Conservation (phyloP, 2,797 vertebrate genomes). For the Astyanax mexicanus region DNA sequence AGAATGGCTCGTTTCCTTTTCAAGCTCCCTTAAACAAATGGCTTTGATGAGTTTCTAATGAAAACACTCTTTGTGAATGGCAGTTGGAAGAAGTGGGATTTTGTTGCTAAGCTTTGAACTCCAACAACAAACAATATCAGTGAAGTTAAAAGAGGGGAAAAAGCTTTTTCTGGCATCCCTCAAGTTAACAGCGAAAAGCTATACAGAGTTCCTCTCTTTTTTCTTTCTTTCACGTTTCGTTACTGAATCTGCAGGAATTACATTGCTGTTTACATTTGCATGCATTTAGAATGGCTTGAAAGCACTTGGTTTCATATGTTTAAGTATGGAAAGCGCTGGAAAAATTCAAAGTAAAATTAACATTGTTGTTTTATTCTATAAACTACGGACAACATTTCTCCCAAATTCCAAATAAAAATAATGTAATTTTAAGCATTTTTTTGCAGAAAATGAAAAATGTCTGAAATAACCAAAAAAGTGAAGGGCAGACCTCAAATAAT, state of each 20-base stretch:
- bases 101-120: conserved; percentile 83
- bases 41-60: conserved; percentile 76
- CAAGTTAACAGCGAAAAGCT: conserved; percentile 32
- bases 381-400: too few relatives aligned
- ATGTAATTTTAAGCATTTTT: too few relatives aligned
- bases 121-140: conserved; percentile 78
- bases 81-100: conserved; percentile 72
- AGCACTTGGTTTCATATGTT: background rate
- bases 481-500: too few relatives aligned
- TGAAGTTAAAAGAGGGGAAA: conserved; percentile 67
- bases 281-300: background rate
- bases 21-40: conserved; percentile 68
- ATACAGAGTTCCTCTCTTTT: conserved; percentile 65
- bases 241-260: background rate
- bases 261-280: conserved; percentile 4
- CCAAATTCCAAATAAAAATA: too few relatives aligned
- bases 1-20: conserved; percentile 77
- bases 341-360: too few relatives aligned
- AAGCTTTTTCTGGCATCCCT: conserved; percentile 42
- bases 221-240: background rate
- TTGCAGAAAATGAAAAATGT: too few relatives aligned
- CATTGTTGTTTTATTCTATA: too few relatives aligned
- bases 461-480: too few relatives aligned
- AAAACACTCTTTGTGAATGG: conserved; percentile 78
- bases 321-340: background rate